Evolutionary conservation across 2,888 invertebrate genomes (phyloP), one percentile per base, ranked within the genome.

Genomic region (Orthonevra nobilis): DNA sequence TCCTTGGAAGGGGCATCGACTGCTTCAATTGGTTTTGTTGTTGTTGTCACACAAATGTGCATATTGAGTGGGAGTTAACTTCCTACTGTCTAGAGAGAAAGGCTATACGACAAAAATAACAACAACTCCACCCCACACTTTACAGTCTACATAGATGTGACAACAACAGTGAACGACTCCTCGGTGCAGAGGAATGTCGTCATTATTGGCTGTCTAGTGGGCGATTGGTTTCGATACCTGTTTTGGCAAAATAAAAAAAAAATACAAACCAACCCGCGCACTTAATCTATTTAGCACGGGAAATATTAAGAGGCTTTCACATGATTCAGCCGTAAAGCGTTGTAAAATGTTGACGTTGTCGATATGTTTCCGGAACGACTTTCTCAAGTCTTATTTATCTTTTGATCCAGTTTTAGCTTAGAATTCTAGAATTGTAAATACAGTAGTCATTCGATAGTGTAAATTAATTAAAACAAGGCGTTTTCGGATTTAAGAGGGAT

Each of bases 41-140:
- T n/a, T n/a, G n/a, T n/a, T n/a, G 70, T 56, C 69, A 63, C 75
- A 63, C 48, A 75, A 50, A 61, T 63, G 69, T 61, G 63, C 69
- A 69, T 75, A 63, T 14, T 36, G 64, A 73, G 73, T 73, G 73
- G 73, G 73, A 38, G 44, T 46, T 38, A 38, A 38, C 52, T 70
- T 63, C 46, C 77, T 70, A 23, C 63, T 74, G 74, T 54, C 54
- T 74, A 48, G 28, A 36, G 34, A 38, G 56, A 58, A 56, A 56
- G 69, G 40, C 1, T n/a, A n/a, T n/a, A n/a, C n/a, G n/a, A n/a
- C n/a, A n/a, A n/a, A 34, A 14, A 26, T 6, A 23, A 26, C 14
- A 28, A 46, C 9, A 19, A 19, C 19, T 19, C 30, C 19, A 44
- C 20, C 19, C 10, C 46, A 17, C 3, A 26, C 54, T 38, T 34